These are phyloP conservation scores for Rattus rattus DNA, from an alignment of 2,113 vertebrate species.

Conservation along the genomic window DNA sequence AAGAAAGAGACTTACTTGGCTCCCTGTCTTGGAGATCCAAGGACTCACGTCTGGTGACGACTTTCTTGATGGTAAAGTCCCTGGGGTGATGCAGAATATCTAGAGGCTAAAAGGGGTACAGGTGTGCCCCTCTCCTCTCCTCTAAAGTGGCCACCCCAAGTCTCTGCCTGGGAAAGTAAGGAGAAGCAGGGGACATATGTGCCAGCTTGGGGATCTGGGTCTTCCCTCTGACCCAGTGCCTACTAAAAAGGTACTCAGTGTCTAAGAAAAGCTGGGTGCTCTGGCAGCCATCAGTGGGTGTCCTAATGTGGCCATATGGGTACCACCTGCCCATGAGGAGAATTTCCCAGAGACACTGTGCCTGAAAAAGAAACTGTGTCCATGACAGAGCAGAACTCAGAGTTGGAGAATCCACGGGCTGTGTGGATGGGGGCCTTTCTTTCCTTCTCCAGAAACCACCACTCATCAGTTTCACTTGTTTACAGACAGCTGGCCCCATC, in stretches of 20 bases:
- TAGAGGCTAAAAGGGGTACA: not conserved
- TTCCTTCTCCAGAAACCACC: conserved; percentile 23
- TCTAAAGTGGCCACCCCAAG: not conserved
- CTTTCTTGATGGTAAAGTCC: not conserved
- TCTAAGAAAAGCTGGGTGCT: not conserved
- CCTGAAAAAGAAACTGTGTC: not conserved
- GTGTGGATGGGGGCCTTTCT: not conserved
- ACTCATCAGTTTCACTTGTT: conserved; percentile 14
- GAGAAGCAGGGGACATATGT: not conserved
- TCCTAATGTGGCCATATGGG: not conserved
- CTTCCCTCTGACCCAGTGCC: not conserved
- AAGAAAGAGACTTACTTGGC: not conserved
- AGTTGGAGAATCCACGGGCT: not conserved
- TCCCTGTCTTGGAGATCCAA: not conserved
- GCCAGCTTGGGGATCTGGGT: not conserved
- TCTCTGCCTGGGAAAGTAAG: not conserved
- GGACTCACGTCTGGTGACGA: not conserved
- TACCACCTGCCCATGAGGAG: not conserved
- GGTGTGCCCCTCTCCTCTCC: not conserved
- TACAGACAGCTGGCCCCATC: conserved; percentile 53
- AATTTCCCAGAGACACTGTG: not conserved
- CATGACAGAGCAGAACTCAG: not conserved
- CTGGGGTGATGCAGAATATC: not conserved
- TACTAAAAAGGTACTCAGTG: not conserved
- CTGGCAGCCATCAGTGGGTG: not conserved